Conservation (phyloP, 2,888 invertebrate species). For the Buathra laborator region DNA sequence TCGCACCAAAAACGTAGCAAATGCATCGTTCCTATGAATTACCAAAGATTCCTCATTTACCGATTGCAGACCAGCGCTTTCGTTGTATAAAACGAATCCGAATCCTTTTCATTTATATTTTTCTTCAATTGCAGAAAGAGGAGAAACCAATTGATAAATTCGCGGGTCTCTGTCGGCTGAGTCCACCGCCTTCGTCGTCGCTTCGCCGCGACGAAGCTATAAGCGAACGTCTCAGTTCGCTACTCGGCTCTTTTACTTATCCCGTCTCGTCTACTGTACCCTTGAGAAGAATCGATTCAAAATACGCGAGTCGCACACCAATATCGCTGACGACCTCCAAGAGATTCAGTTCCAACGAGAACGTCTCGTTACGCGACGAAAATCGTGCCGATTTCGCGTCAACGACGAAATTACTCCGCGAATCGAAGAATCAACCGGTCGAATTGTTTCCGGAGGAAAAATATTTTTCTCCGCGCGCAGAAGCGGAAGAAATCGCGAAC, state of each 20-base stretch:
- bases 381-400: conserved; percentile 72
- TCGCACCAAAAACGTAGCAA: too few species aligned
- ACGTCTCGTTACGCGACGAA: conserved; percentile 81
- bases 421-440: conserved; percentile 77
- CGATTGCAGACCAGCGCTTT: too few species aligned
- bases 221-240: conserved; percentile 57
- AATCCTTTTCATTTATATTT: background rate
- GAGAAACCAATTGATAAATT: background rate
- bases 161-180: background rate
- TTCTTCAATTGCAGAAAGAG: conserved; percentile 22
- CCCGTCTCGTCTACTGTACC: conserved; percentile 61
- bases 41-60: too few species aligned
- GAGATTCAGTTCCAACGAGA: conserved; percentile 86
- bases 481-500: conserved; percentile 63
- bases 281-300: conserved; percentile 58
- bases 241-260: conserved; percentile 49
- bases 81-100: too few species aligned
- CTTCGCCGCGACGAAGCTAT: conserved; percentile 54
- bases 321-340: conserved; percentile 71
- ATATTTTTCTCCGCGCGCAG: background rate
- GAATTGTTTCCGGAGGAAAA: background rate
- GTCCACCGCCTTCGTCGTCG: conserved; percentile 5
- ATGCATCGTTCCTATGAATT: too few species aligned
- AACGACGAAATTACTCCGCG: conserved; percentile 67
- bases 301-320: conserved; percentile 47